These are phyloP conservation scores for Globicephala melas DNA, from an alignment of 2,113 vertebrate genomes.

Conservation along the genomic window DNA sequence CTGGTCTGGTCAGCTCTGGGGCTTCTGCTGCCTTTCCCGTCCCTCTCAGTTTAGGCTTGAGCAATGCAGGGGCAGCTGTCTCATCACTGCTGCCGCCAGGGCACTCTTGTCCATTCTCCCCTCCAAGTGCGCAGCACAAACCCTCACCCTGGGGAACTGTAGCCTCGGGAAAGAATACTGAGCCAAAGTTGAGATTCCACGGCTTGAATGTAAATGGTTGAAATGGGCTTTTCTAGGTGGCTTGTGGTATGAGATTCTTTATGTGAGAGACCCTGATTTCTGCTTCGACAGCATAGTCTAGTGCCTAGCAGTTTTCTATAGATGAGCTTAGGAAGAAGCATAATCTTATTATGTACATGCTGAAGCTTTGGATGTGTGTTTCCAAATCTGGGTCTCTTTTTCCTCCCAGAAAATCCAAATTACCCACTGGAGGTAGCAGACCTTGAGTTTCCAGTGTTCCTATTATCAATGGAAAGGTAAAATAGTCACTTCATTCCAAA, in stretches of 20 bases:
- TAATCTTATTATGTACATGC: neutral
- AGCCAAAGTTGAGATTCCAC: neutral
- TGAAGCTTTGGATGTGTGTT: neutral
- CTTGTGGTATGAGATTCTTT: neutral
- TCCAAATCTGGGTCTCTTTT: neutral
- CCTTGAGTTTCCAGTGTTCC: neutral
- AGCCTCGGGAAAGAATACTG: neutral
- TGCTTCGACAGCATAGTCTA: neutral
- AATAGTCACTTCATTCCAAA: neutral
- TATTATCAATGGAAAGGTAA: neutral
- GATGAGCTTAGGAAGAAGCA: neutral
- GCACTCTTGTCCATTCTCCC: too few species aligned
- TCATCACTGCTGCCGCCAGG: fast-evolving
- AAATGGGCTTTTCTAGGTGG: neutral
- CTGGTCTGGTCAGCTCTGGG: neutral
- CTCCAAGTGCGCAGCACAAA: neutral
- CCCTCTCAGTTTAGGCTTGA: neutral
- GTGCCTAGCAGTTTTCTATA: neutral
- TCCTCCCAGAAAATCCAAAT: neutral
- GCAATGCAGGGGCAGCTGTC: neutral
- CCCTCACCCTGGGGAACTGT: neutral
- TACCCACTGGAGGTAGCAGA: neutral
- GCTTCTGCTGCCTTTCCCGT: neutral
- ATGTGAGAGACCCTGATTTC: neutral
- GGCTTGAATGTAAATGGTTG: neutral